phyloP scores from a whole-genome alignment of 2,888 invertebrate species.

The Uloborus plumipes region DNA sequence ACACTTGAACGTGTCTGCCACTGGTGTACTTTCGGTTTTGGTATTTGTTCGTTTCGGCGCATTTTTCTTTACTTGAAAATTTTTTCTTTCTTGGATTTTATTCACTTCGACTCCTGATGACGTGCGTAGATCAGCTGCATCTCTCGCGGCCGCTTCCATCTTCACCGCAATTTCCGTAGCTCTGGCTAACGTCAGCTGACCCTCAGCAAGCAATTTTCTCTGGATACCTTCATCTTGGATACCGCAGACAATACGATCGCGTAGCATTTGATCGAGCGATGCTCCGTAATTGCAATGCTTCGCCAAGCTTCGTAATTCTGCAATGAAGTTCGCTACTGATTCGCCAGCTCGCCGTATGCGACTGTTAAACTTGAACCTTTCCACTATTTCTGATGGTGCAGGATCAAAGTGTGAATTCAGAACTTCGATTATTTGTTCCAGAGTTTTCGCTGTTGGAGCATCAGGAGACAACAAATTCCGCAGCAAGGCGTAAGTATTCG shows the following conservation, averaged over 20 bases:
- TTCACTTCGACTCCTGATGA: too few species aligned
- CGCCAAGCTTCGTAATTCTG: neutral
- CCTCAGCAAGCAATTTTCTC: slow-evolving; percentile 15
- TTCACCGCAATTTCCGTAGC: slow-evolving; percentile 5
- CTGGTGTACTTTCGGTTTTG: too few species aligned
- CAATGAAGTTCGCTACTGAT: neutral
- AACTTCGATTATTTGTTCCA: neutral
- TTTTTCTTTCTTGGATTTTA: neutral
- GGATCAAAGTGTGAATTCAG: slow-evolving; percentile 8
- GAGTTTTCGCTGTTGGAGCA: neutral
- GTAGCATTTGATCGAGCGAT: slow-evolving; percentile 13
- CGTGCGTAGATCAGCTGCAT: neutral
- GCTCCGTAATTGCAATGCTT: slow-evolving; percentile 7
- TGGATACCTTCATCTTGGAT: slow-evolving; percentile 16
- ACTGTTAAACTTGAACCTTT: neutral
- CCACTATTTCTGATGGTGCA: neutral
- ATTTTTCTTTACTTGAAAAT: neutral
- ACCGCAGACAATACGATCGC: slow-evolving; percentile 16
- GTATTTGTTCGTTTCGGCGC: too few species aligned
- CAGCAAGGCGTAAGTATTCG: slow-evolving; percentile 11
- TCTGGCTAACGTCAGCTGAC: neutral
- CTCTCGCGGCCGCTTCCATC: neutral
- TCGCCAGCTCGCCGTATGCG: neutral
- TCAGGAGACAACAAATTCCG: neutral
- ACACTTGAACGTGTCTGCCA: neutral